phyloP scores from a whole-genome alignment of 2,113 vertebrate genomes.

The Pseudorhombus dupliciocellatus region DNA sequence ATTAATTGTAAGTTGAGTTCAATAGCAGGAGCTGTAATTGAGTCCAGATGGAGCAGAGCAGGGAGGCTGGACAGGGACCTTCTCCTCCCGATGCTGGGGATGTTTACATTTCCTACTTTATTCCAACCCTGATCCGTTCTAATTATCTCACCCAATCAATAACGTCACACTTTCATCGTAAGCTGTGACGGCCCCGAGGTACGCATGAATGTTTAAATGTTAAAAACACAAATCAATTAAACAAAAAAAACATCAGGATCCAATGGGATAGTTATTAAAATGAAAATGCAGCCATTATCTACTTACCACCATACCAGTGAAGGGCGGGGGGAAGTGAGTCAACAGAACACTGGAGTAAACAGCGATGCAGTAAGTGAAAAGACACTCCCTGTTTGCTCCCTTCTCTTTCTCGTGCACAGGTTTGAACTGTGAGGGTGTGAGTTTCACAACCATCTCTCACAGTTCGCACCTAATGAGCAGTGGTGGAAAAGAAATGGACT shows the following conservation, averaged over 20 bases:
- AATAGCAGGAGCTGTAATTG: slow-evolving; percentile 52
- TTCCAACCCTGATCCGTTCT: background rate
- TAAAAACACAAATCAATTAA: background rate
- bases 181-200: background rate
- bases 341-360: too few species aligned
- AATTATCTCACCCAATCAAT: background rate
- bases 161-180: background rate
- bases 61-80: background rate
- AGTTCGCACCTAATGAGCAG: background rate
- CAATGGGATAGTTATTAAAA: too few species aligned
- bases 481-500: too few species aligned
- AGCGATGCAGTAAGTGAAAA: background rate
- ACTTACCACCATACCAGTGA: too few species aligned
- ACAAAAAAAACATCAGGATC: background rate
- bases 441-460: background rate
- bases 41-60: slow-evolving; percentile 52
- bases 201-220: background rate
- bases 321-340: too few species aligned
- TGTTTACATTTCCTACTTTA: background rate
- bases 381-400: background rate
- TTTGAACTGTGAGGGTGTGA: background rate
- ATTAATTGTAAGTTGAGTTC: slow-evolving; percentile 58
- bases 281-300: too few species aligned
- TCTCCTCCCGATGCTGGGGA: background rate
- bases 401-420: background rate